Evolutionary conservation across 2,113 vertebrate species (phyloP), one percentile per base, ranked within the genome.

Genomic region (Pomatostomus ruficeps): DNA sequence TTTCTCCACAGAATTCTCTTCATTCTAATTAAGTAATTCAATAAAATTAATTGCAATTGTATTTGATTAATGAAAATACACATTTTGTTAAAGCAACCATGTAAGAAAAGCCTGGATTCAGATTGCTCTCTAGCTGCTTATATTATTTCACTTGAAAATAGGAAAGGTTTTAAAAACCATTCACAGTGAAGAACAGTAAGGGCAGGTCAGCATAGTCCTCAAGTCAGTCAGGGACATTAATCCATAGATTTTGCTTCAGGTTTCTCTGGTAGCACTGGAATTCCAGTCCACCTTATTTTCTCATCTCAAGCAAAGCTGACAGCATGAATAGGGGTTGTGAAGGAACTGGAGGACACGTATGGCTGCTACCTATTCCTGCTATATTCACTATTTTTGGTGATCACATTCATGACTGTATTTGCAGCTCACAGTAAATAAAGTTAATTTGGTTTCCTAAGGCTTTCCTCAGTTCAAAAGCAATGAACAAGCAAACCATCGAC

Each of bases 11-110:
- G 43, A 92, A 87, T 74, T 57, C 13, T 97, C 95, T 95, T 96
- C 33, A 70, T 96, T 97, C 96, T 97, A 98, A 97, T 92, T 97
- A 96, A 96, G 75, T 91, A 54, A 97, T 95, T 96, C 95, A 96
- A 93, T 58, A 95, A 95, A 97, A 97, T 97, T 94, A 97, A 98
- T 97, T 97, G 90, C 92, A 98, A 97, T 97, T 97, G 85, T 96
- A 97, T 97, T 97, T 96, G 95, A 97, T 98, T 97, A 97, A 97
- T 97, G 95, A 97, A 96, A 93, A 97, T 78, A 97, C 11, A 91
- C 65, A 91, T 96, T 97, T 87, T 65, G 79, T 95, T 96, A 94
- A 85, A 97, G 89, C 46, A 93, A 86, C 59, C 38, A 61, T 18
- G 18, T 51, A 96, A 91, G 89, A 89, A 81, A 91, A 91, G 43